These are phyloP conservation scores for Masnerella sp. DNA, from an alignment of 2,888 invertebrate genomes.

Conservation along the genomic window DNA sequence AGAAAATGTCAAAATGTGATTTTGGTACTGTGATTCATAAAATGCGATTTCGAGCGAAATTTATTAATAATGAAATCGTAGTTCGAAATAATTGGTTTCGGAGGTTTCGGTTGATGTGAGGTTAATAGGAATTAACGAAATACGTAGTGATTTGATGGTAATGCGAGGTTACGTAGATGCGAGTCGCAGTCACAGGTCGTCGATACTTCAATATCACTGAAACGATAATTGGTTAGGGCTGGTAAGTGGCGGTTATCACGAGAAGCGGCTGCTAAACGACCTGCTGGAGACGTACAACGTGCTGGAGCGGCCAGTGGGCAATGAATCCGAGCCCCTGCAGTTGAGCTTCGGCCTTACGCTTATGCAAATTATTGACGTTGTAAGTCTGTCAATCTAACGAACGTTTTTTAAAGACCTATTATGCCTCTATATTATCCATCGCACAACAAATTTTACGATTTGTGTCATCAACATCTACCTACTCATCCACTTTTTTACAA, in stretches of 20 bases:
- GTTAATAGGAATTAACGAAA: not conserved
- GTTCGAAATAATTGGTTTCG: not conserved
- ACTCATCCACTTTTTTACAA: too few relatives aligned
- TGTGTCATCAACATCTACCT: too few relatives aligned
- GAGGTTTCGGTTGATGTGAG: too few relatives aligned
- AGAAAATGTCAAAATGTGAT: too few relatives aligned
- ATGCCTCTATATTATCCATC: slow-evolving; percentile 46
- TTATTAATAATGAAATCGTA: not conserved
- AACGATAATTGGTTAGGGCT: slow-evolving; percentile 76
- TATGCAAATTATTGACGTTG: slow-evolving; percentile 99
- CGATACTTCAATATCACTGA: slow-evolving; percentile 66
- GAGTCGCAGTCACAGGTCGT: slow-evolving; percentile 59
- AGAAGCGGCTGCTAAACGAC: slow-evolving; percentile 93
- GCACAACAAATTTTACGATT: slow-evolving; percentile 39
- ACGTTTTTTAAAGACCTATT: slow-evolving; percentile 21
- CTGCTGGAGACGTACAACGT: slow-evolving; percentile 96
- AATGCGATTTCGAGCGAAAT: not conserved
- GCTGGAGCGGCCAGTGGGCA: slow-evolving; percentile 95
- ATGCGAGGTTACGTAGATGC: slow-evolving; percentile 21
- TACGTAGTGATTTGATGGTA: not conserved
- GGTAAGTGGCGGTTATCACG: slow-evolving; percentile 92
- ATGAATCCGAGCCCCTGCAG: slow-evolving; percentile 96
- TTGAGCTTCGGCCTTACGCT: slow-evolving; percentile 97
- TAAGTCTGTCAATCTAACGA: slow-evolving; percentile 79
- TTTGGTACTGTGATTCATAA: too few relatives aligned